Conservation (phyloP, 1,140 invertebrate species). For the Ephestia elutella region DNA sequence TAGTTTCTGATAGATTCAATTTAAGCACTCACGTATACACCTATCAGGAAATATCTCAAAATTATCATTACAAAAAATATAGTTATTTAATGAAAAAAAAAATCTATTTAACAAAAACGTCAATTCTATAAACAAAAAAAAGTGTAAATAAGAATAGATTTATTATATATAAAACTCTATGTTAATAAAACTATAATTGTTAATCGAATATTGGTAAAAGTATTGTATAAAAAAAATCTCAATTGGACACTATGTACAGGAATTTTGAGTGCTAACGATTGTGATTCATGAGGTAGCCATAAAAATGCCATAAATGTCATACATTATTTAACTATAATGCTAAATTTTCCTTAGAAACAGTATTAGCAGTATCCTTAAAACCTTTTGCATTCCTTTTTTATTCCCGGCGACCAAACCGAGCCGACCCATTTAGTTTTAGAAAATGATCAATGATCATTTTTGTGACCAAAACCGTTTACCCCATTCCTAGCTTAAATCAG, state of each 20-base stretch:
- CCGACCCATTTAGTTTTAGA: conserved; percentile 53
- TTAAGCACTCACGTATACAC: conserved; percentile 21
- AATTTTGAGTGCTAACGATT: conserved; percentile 52
- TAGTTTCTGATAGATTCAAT: conserved; percentile 34
- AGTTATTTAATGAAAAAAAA: conserved; percentile 35
- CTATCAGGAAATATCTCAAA: conserved; percentile 40
- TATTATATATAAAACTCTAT: conserved; percentile 55
- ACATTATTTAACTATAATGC: conserved; percentile 17
- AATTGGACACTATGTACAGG: conserved; percentile 49
- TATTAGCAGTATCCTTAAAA: conserved; percentile 25
- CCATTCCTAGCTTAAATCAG: conserved; percentile 62
- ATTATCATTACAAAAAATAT: conserved; percentile 42
- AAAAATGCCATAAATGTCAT: conserved; percentile 61
- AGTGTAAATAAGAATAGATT: conserved; percentile 68
- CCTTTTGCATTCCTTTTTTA: conserved; percentile 64
- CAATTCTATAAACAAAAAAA: conserved; percentile 59
- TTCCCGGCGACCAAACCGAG: conserved; percentile 48
- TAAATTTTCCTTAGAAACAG: conserved; percentile 16
- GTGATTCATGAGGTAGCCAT: conserved; percentile 71
- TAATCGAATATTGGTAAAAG: conserved; percentile 53
- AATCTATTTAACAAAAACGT: conserved; percentile 58
- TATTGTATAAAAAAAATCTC: conserved; percentile 44
- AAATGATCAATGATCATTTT: conserved; percentile 32
- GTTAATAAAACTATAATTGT: conserved; percentile 59
- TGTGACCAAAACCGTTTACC: conserved; percentile 35